Evolutionary conservation across 1,140 invertebrate genomes (phyloP).

Genomic region (Lepidurus apus): DNA sequence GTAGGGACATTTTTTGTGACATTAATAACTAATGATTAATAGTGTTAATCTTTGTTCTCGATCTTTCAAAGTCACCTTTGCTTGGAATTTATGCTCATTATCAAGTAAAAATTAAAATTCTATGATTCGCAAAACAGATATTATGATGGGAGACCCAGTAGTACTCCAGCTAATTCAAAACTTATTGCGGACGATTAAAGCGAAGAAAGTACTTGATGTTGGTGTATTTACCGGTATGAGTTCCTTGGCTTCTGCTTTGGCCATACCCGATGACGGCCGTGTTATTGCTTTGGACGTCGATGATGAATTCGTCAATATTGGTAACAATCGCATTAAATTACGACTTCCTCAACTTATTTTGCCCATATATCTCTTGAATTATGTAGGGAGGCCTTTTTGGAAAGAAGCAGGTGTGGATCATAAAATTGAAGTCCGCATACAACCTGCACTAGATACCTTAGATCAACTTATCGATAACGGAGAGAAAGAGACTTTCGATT

Average conservation of each 20-base stretch:
- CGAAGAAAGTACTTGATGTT: slow-evolving; percentile 44
- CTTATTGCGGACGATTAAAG: slow-evolving; percentile 41
- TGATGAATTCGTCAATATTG: slow-evolving; percentile 40
- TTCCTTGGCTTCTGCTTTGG: slow-evolving; percentile 43
- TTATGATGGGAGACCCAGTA: slow-evolving; percentile 45
- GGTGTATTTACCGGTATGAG: slow-evolving; percentile 47
- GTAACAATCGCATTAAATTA: slow-evolving; percentile 23
- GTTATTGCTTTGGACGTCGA: slow-evolving; percentile 44
- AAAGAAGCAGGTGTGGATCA: slow-evolving; percentile 42
- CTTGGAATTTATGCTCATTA: too few relatives aligned
- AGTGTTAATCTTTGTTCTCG: too few relatives aligned
- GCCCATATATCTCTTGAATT: background rate
- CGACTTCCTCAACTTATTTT: background rate
- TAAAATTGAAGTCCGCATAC: slow-evolving; percentile 44
- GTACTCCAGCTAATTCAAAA: slow-evolving; percentile 42
- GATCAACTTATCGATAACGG: slow-evolving; percentile 44
- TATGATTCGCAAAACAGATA: background rate
- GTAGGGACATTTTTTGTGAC: too few relatives aligned
- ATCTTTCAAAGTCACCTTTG: too few relatives aligned
- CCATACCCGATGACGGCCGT: slow-evolving; percentile 43
- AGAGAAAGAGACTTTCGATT: slow-evolving; percentile 46
- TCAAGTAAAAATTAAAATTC: too few relatives aligned
- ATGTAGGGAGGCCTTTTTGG: slow-evolving; percentile 41
- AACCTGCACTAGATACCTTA: slow-evolving; percentile 43
- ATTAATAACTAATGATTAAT: too few relatives aligned